phyloP scores from a whole-genome alignment of 2,113 vertebrate species.

The Silurus meridionalis region DNA sequence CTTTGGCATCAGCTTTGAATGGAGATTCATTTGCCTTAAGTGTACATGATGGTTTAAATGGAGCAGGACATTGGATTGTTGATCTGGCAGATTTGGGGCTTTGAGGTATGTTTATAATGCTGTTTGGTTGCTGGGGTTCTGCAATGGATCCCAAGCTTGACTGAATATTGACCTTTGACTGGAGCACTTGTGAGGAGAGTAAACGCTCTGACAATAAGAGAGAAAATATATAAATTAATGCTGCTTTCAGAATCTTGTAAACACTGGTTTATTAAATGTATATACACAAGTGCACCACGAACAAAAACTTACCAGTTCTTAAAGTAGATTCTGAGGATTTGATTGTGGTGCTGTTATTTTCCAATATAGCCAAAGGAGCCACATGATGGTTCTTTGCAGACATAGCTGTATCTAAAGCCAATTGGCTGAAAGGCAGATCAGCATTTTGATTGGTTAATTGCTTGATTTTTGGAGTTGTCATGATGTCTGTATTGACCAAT shows the following conservation, averaged over 20 bases:
- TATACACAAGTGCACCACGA: neutral
- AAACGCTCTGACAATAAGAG: conserved; percentile 8
- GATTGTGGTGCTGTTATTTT: too few species aligned
- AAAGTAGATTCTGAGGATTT: conserved; percentile 27
- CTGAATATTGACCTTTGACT: conserved; percentile 12
- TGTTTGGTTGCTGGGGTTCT: conserved; percentile 23
- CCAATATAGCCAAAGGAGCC: neutral
- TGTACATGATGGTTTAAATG: conserved; percentile 6
- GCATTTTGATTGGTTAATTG: neutral
- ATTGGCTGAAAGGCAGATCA: neutral
- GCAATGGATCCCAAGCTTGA: conserved; percentile 4
- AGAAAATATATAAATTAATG: neutral
- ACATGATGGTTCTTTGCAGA: neutral
- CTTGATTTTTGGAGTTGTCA: neutral
- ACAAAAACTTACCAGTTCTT: conserved; percentile 26
- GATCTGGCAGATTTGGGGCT: conserved; percentile 33
- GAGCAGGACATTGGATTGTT: conserved; percentile 25
- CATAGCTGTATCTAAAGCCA: neutral
- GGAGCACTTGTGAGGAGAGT: conserved; percentile 33
- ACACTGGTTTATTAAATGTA: neutral
- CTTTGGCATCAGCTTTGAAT: neutral
- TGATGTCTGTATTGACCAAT: neutral
- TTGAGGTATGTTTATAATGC: conserved; percentile 20
- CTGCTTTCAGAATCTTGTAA: neutral
- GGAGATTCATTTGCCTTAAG: neutral